Evolutionary conservation across 2,797 vertebrate species (phyloP).

Genomic region (Urocyon cinereoargenteus): DNA sequence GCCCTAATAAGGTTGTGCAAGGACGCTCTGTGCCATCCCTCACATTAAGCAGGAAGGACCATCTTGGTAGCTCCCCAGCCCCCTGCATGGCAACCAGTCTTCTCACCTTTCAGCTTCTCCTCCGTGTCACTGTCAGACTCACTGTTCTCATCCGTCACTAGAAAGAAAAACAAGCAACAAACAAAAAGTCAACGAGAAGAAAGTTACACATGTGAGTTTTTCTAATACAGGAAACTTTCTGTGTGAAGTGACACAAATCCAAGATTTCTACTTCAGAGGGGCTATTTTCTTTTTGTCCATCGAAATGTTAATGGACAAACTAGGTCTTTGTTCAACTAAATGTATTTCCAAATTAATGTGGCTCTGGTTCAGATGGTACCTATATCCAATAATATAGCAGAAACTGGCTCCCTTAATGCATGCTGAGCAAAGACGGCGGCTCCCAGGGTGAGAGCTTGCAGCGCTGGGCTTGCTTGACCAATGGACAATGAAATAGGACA

Average conservation of each 20-base stretch:
- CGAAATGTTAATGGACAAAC: neutral
- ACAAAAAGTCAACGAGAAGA: neutral
- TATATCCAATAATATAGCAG: neutral
- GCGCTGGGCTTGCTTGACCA: neutral
- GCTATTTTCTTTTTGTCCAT: neutral
- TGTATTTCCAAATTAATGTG: neutral
- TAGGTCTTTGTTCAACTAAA: neutral
- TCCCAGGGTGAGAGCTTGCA: neutral
- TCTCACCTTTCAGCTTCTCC: conserved; percentile 96
- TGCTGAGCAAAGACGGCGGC: neutral
- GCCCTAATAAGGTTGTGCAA: neutral
- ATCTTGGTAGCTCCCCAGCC: fast-evolving
- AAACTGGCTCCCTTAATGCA: too few relatives aligned
- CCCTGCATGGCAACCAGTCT: neutral
- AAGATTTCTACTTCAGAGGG: neutral
- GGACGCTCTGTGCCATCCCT: fast-evolving
- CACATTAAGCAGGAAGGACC: neutral
- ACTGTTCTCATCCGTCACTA: conserved; percentile 98
- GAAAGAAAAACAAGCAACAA: neutral
- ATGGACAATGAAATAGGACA: neutral
- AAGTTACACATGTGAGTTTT: neutral
- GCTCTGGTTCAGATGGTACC: neutral
- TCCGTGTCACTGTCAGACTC: conserved; percentile 98
- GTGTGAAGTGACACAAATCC: neutral
- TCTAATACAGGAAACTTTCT: neutral